Evolutionary conservation across 92 coral and sea anemone genomes (phyloP).

Genomic region (Actinernus sp.): DNA sequence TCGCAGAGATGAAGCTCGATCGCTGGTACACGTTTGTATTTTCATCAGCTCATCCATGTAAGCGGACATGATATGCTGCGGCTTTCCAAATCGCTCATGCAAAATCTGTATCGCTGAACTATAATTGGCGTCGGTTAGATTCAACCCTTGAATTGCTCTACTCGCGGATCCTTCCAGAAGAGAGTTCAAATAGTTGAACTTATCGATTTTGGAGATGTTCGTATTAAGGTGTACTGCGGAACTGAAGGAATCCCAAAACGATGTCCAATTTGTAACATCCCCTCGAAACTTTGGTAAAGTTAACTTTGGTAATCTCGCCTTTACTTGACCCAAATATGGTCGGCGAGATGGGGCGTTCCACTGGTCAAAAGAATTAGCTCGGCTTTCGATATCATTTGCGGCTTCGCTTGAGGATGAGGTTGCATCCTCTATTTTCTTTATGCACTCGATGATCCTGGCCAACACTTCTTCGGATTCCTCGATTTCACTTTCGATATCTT

Average conservation of each 20-base stretch:
- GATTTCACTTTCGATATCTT: constrained; percentile 26
- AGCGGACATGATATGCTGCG: constrained; percentile 40
- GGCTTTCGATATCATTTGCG: too few relatives aligned
- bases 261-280: too few relatives aligned
- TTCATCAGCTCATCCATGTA: constrained; percentile 67
- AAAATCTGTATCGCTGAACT: constrained; percentile 28
- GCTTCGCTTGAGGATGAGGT: too few relatives aligned
- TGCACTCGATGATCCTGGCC: constrained; percentile 18
- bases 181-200: constrained; percentile 21
- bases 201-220: too few relatives aligned
- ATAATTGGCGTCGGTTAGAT: constrained; percentile 16
- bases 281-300: constrained; percentile 10
- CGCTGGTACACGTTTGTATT: constrained; percentile 11
- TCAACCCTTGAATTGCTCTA: constrained; percentile 39
- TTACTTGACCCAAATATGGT: too few relatives aligned
- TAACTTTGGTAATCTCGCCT: constrained; percentile 47
- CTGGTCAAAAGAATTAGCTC: too few relatives aligned
- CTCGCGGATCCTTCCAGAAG: constrained; percentile 37
- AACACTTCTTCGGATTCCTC: constrained; percentile 24
- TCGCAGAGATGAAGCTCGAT: constrained; percentile 22
- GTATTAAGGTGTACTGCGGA: constrained; percentile 35
- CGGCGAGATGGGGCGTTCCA: too few relatives aligned
- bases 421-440: constrained; percentile 1
- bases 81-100: constrained; percentile 37
- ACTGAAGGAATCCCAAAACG: constrained; percentile 39